Conservation (phyloP, 2,888 invertebrate genomes). For the Galeopsomyia nigrocyanea region DNA sequence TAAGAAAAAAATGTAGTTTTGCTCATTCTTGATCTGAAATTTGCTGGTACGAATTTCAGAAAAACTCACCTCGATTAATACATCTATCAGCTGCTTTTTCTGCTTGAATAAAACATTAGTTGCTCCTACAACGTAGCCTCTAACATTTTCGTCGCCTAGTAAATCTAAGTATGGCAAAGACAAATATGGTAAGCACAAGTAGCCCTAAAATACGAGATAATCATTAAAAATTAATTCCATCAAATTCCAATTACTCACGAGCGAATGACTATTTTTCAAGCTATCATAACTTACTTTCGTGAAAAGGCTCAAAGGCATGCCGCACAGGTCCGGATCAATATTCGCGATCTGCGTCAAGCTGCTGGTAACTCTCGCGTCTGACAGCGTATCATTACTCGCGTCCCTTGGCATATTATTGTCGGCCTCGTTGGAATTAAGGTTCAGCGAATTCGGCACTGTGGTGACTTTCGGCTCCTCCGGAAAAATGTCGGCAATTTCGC, state of each 20-base stretch:
- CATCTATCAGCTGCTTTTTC: conserved; percentile 92
- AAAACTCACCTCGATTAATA: conserved; percentile 82
- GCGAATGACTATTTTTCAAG: too few species aligned
- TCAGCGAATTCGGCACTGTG: conserved; percentile 57
- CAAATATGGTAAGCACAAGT: conserved; percentile 94
- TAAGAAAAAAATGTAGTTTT: conserved; percentile 3
- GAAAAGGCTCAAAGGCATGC: conserved; percentile 90
- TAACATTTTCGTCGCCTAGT: conserved; percentile 87
- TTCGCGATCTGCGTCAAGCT: conserved; percentile 76
- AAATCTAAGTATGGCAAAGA: conserved; percentile 95
- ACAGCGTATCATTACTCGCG: conserved; percentile 76
- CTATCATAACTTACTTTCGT: conserved; percentile 73
- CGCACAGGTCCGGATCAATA: conserved; percentile 81
- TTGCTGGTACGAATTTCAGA: not conserved
- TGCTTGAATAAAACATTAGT: conserved; percentile 98
- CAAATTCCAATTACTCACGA: too few species aligned
- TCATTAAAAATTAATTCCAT: not conserved
- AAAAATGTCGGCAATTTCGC: conserved; percentile 24
- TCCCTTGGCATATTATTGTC: conserved; percentile 77
- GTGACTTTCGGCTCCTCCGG: conserved; percentile 55
- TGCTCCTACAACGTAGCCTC: conserved; percentile 93
- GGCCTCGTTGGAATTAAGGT: conserved; percentile 64
- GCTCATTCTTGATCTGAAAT: too few species aligned
- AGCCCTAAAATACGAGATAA: conserved; percentile 74
- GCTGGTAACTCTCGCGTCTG: conserved; percentile 72